Evolutionary conservation across 1,140 invertebrate genomes (phyloP).

Genomic region (Pogonomyrmex barbatus): DNA sequence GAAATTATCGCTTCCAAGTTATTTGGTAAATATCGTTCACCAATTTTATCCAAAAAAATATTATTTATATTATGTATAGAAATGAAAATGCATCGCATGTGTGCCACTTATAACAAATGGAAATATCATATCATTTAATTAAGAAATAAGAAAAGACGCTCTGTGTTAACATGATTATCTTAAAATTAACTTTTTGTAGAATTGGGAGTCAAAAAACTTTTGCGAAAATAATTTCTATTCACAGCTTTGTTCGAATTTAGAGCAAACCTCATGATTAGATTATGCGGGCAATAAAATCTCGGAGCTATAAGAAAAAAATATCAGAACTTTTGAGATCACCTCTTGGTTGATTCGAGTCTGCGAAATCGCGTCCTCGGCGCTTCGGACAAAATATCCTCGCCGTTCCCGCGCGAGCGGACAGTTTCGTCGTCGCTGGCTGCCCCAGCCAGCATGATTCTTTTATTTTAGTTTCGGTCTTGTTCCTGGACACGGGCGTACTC

Average conservation of each 20-base stretch:
- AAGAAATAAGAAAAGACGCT: neutral
- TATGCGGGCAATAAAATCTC: conserved; percentile 20
- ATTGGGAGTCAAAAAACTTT: neutral
- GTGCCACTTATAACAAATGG: neutral
- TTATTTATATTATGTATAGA: neutral
- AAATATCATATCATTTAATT: neutral
- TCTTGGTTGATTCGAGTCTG: conserved; percentile 27
- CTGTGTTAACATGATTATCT: neutral
- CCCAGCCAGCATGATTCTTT: conserved; percentile 85
- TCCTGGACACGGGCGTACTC: conserved; percentile 77
- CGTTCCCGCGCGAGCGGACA: conserved; percentile 62
- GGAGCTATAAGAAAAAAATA: conserved; percentile 2
- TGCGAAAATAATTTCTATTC: neutral
- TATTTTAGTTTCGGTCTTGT: conserved; percentile 82
- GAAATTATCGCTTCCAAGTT: neutral
- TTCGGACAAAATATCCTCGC: conserved; percentile 71
- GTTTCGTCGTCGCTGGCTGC: conserved; percentile 67
- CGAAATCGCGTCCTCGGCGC: neutral
- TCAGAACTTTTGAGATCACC: conserved; percentile 13
- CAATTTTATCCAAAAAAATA: conserved; percentile 15
- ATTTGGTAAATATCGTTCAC: conserved; percentile 8
- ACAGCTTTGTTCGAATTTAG: neutral
- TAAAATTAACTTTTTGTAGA: conserved; percentile 10
- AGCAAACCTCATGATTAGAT: neutral
- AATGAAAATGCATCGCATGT: neutral